phyloP scores from a whole-genome alignment of 2,113 vertebrate genomes.

The Otolemur garnettii region DNA sequence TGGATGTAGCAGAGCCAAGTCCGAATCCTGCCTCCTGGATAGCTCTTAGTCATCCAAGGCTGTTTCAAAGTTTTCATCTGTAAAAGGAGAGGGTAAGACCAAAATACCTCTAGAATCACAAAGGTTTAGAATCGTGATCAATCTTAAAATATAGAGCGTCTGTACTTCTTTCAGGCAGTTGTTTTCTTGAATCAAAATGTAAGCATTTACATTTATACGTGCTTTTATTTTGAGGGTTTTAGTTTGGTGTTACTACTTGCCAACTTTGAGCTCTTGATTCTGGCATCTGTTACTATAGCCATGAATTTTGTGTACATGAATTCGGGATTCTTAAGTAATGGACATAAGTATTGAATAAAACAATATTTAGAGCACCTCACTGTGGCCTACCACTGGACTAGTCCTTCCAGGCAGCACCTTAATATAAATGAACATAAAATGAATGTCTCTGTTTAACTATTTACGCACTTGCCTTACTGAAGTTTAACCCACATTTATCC shows the following conservation, averaged over 20 bases:
- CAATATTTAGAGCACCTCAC: not conserved
- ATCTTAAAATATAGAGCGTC: not conserved
- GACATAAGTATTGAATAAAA: constrained; percentile 5
- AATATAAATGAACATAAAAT: not conserved
- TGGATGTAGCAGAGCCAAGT: not conserved
- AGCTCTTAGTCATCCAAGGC: not conserved
- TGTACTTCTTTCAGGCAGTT: not conserved
- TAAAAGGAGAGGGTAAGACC: not conserved
- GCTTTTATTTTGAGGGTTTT: not conserved
- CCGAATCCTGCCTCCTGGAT: not conserved
- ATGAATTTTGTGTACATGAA: not conserved
- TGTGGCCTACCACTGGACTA: not conserved
- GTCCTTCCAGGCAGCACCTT: not conserved
- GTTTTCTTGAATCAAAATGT: constrained; percentile 24
- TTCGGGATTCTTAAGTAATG: not conserved
- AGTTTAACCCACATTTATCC: not conserved
- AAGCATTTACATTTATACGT: not conserved
- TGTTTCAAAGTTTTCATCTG: not conserved
- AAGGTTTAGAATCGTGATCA: not conserved
- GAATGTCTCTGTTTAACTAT: not conserved
- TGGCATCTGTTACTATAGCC: not conserved
- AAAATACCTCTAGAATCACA: not conserved
- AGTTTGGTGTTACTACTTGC: not conserved
- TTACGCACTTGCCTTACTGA: not conserved
- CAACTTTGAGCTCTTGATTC: constrained; percentile 2